Evolutionary conservation across 2,888 invertebrate species (phyloP), one percentile per base, ranked within the genome.

Genomic region (Ephialtes manifestator): DNA sequence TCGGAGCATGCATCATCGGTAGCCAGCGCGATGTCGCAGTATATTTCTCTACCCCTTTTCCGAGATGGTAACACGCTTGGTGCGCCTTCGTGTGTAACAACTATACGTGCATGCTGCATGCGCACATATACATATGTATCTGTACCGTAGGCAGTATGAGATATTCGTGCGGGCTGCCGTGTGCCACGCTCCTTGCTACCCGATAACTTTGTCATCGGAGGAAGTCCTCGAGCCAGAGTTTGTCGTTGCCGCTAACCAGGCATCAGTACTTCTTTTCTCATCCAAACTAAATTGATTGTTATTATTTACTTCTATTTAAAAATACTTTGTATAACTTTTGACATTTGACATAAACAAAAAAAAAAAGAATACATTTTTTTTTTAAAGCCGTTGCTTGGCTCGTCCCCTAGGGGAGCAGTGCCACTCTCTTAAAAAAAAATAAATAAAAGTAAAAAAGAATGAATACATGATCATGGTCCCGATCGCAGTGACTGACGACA

Each of bases 1-100:
- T 72, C 77, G 63, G 87, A 87, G 88, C 90, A 92, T 92, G 91
- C 89, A 92, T 92, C 92, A 92, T 92, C 92, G 91, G 92, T 92
- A 92, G 92, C 92, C 86, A 87, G 88, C 87, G 84, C 88, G 87
- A 86, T 91, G 91, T 92, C 90, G 91, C 91, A 87, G 90, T 91
- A 91, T 91, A 92, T 91, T 90, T 91, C 81, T 83, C 83, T 63
- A 70, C 80, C 81, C 78, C 85, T 81, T 77, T 85, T 74, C 43
- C 76, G 28, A 82, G 67, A 77, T 82, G 39, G 81, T 68, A 81
- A 74, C 84, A 81, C 81, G 81, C 80, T 72, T 51, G 75, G 74
- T 74, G 68, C 51, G 67, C 72, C 63, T 28, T 7, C 58, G 13
- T 28, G 58, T 7, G 28, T 24, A 18, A 18, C 18, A 24, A 53